A percentile compares a stretch with the other conserved stretches of the same genome.
These are phyloP conservation scores for Odontothrips loti DNA, from an alignment of 2,888 invertebrate species.

Conservation along the genomic window DNA sequence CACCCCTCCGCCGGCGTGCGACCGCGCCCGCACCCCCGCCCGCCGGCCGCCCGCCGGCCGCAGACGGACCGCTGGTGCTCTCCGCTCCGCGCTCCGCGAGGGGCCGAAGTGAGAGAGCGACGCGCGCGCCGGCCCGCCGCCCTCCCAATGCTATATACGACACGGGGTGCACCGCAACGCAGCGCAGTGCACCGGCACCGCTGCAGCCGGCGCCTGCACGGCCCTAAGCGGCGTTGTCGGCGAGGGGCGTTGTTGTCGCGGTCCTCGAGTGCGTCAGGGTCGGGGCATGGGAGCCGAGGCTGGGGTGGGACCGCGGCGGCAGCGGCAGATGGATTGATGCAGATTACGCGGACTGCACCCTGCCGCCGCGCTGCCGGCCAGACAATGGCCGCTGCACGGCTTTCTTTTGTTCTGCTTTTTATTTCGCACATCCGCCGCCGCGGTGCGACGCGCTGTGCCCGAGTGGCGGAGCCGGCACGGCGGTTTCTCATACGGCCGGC, in stretches of 20 bases:
- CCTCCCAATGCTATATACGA: not conserved
- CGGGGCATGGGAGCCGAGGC: not conserved
- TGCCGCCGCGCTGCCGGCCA: not conserved
- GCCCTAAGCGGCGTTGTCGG: too few species aligned
- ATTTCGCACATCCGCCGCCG: not conserved
- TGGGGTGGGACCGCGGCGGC: not conserved
- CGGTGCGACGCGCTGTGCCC: not conserved
- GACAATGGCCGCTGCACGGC: not conserved
- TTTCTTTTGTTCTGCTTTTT: not conserved
- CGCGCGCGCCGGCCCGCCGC: too few species aligned
- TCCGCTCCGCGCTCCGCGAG: too few species aligned
- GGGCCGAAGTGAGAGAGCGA: too few species aligned
- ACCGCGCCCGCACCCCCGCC: too few species aligned
- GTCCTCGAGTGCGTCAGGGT: not conserved
- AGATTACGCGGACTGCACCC: not conserved
- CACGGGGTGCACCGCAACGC: not conserved
- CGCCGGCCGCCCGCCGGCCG: too few species aligned
- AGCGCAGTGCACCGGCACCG: not conserved
- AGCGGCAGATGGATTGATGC: not conserved
- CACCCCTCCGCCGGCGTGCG: not conserved
- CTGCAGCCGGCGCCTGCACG: not conserved
- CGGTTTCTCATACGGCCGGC: too few species aligned
- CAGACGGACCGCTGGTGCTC: too few species aligned
- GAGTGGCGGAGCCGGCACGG: too few species aligned
- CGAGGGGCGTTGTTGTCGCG: not conserved